These are phyloP conservation scores for Baccha elongata DNA, from an alignment of 2,888 invertebrate species.

Conservation along the genomic window DNA sequence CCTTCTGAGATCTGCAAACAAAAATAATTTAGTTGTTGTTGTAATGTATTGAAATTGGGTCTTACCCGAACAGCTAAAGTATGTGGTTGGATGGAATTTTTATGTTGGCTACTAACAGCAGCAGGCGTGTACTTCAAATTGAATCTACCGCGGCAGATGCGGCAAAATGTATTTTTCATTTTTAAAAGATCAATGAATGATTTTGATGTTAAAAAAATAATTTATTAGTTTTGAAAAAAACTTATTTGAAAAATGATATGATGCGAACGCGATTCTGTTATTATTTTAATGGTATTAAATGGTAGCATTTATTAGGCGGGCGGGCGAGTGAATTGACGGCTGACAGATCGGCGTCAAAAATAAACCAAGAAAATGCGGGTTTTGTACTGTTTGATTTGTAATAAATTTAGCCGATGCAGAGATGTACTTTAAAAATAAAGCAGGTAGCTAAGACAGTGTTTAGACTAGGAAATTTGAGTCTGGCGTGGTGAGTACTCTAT, in stretches of 20 bases:
- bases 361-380: constrained; percentile 5
- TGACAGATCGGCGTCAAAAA: constrained; percentile 63
- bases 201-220: background rate
- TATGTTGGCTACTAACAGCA: constrained; percentile 64
- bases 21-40: constrained; percentile 27
- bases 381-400: constrained; percentile 44
- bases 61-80: constrained; percentile 59
- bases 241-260: constrained; percentile 13
- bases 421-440: too few species aligned
- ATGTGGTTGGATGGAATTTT: constrained; percentile 49
- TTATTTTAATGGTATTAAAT: constrained; percentile 72
- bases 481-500: too few species aligned
- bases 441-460: too few species aligned
- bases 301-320: constrained; percentile 72
- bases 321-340: constrained; percentile 55
- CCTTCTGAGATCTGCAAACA: constrained; percentile 53
- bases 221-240: constrained; percentile 4
- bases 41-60: constrained; percentile 19
- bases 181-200: constrained; percentile 23
- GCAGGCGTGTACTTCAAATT: constrained; percentile 68
- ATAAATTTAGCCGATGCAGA: too few species aligned
- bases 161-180: constrained; percentile 71
- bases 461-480: too few species aligned
- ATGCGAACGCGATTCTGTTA: constrained; percentile 67
- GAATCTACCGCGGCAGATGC: constrained; percentile 68